A percentile compares a stretch with the other conserved stretches of the same genome.
Evolutionary conservation across 1,140 invertebrate genomes (phyloP).

Genomic region (Lepidurus arcticus): DNA sequence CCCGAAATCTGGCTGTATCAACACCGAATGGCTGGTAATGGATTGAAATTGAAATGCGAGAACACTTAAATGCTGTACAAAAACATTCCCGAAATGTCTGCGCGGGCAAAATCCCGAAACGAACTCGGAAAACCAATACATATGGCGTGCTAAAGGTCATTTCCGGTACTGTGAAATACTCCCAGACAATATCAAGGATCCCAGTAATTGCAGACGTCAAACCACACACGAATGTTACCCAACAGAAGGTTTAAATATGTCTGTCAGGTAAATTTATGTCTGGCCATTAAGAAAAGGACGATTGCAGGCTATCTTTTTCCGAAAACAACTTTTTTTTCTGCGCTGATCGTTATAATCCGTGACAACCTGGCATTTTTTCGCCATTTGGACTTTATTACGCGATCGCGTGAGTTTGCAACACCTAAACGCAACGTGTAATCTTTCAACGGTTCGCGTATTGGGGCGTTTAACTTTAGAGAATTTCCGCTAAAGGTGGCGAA

Average conservation of each 20-base stretch:
- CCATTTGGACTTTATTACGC: neutral
- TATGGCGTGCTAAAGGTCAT: neutral
- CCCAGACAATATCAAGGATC: neutral
- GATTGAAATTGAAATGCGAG: neutral
- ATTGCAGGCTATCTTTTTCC: constrained; percentile 3
- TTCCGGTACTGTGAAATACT: neutral
- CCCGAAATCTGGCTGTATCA: neutral
- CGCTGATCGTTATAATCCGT: neutral
- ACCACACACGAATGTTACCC: constrained; percentile 9
- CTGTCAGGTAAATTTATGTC: neutral
- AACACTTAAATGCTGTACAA: neutral
- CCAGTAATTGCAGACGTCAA: constrained; percentile 15
- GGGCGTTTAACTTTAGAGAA: neutral
- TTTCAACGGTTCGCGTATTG: neutral
- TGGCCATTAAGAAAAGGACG: neutral
- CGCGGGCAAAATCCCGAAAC: neutral
- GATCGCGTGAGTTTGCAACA: constrained; percentile 21
- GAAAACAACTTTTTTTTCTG: neutral
- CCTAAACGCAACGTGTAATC: constrained; percentile 11
- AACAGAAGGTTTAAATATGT: constrained; percentile 13
- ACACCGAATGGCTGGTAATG: neutral
- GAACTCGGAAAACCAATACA: neutral
- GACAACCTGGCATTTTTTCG: neutral
- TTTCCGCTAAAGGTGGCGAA: neutral
- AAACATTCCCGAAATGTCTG: neutral